A percentile compares a stretch with the other conserved stretches of the same genome.
phyloP scores from a whole-genome alignment of 2,888 invertebrate genomes.

The Synanthedon tipuliformis region DNA sequence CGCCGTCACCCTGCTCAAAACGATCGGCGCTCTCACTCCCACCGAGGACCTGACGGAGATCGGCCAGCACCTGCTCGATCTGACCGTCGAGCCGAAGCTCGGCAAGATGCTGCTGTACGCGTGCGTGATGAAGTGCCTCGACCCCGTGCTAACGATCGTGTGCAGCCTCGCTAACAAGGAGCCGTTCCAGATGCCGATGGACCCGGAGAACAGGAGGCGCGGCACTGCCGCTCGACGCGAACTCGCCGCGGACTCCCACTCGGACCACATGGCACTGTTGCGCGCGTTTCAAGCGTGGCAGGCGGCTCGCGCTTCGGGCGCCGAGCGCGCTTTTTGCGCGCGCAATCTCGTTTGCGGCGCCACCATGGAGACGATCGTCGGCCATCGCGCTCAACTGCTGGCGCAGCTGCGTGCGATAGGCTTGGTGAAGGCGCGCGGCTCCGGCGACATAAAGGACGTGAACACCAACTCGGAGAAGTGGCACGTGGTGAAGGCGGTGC shows the following conservation, averaged over 20 bases:
- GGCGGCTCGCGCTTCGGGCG: constrained; percentile 70
- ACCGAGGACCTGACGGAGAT: constrained; percentile 89
- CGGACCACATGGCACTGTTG: constrained; percentile 91
- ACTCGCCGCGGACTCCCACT: constrained; percentile 81
- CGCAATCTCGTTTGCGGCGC: constrained; percentile 82
- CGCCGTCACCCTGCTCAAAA: constrained; percentile 76
- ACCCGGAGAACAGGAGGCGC: constrained; percentile 74
- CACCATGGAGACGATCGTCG: constrained; percentile 91
- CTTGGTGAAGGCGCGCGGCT: constrained; percentile 74
- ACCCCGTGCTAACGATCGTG: constrained; percentile 91
- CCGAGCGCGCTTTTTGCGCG: constrained; percentile 78
- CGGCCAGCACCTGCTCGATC: constrained; percentile 88
- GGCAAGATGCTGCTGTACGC: constrained; percentile 93
- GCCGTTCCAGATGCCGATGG: constrained; percentile 81
- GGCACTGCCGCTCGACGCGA: constrained; percentile 74
- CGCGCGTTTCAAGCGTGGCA: constrained; percentile 82
- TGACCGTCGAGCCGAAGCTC: constrained; percentile 91
- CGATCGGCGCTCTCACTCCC: constrained; percentile 86
- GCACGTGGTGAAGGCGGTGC: constrained; percentile 91
- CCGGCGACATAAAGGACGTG: constrained; percentile 79
- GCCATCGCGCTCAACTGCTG: constrained; percentile 84
- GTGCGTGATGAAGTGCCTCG: constrained; percentile 90
- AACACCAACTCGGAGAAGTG: constrained; percentile 88
- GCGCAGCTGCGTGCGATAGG: constrained; percentile 83
- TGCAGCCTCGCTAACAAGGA: constrained; percentile 84